These are phyloP conservation scores for Ophioderma brevispina DNA, from an alignment of 35 echinoderm and acorn worm genomes.

Conservation along the genomic window DNA sequence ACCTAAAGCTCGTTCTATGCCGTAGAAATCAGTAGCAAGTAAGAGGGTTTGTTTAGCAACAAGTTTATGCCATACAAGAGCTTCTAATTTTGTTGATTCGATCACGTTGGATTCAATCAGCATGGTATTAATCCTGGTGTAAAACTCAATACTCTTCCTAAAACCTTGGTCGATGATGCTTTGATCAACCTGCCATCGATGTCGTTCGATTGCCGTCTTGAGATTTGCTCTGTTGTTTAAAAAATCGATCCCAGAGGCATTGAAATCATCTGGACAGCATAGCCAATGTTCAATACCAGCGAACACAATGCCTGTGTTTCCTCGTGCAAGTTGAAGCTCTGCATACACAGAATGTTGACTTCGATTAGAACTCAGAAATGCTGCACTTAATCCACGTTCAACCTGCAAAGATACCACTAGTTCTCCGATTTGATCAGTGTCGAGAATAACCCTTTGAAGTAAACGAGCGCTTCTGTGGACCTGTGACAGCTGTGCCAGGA, in stretches of 20 bases:
- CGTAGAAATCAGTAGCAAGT: slow-evolving; percentile 31
- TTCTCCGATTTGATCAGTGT: slow-evolving; percentile 16
- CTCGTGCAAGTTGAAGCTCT: background rate
- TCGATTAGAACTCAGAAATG: slow-evolving; percentile 28
- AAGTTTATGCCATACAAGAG: background rate
- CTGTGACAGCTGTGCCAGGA: background rate
- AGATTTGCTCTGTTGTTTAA: slow-evolving; percentile 6
- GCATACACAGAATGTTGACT: background rate
- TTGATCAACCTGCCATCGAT: background rate
- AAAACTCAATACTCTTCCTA: slow-evolving; percentile 13
- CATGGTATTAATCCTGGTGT: slow-evolving; percentile 34
- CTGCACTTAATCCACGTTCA: slow-evolving; percentile 39
- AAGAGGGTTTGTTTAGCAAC: slow-evolving; percentile 52
- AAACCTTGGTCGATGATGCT: background rate
- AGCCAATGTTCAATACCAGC: background rate
- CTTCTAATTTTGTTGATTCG: background rate
- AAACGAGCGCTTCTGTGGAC: background rate
- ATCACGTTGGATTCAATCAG: background rate
- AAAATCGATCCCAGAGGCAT: background rate
- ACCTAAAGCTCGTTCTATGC: slow-evolving; percentile 54
- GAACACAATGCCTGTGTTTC: background rate
- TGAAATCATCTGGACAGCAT: background rate
- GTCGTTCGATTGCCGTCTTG: background rate
- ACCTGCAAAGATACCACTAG: slow-evolving; percentile 27
- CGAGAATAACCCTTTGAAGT: background rate